Base-by-base conservation (phyloP, 2,888 invertebrate species). In the Melipona bicolor region DNA sequence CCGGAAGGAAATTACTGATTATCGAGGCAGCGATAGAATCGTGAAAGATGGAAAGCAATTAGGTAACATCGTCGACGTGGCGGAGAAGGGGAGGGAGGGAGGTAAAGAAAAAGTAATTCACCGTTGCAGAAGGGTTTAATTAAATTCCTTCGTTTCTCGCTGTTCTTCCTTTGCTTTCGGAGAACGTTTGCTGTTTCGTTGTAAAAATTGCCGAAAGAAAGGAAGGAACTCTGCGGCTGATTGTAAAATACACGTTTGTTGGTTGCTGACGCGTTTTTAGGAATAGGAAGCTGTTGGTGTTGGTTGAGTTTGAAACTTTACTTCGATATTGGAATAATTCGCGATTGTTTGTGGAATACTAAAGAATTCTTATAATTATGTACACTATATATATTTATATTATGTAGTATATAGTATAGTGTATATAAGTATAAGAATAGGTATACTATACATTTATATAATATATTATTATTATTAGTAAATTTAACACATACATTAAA, bases 51-150 rank as follows among this genome's bases (percentile, higher is more conserved):
- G 67, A 65, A 65, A 62, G 59, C 68, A 78, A 84, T 85, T 85
- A 85, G 52, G 49, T 49, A 74, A 65, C 54, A 69, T 75, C 75
- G 77, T 15, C 21, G 69, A 65, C 43, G 43, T 9, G 43, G 43
- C 59, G 36, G 75, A 4, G 15, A n/a, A 54, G 36, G 6, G 9
- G 36, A 13, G 54, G 11, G 32, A 52, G 56, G 62, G 52, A 64
- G 24, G 43, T 11, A 2, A 79, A 67, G 72, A 73, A 78, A 78
- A 69, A 78, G 64, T 69, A 36, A 59, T 54, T 50, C 62, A 43
- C 13, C 69, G 79, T n/a, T 71, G 82, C 61, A 32, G 61, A 75
- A 81, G 68, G 64, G 6, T 78, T 77, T 86, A 82, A 83, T 83
- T 86, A 86, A 80, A 82, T 83, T 83, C 74, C 70, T 69, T 52